Evolutionary conservation across 2,888 invertebrate species (phyloP).

Genomic region (Athalia cordata): DNA sequence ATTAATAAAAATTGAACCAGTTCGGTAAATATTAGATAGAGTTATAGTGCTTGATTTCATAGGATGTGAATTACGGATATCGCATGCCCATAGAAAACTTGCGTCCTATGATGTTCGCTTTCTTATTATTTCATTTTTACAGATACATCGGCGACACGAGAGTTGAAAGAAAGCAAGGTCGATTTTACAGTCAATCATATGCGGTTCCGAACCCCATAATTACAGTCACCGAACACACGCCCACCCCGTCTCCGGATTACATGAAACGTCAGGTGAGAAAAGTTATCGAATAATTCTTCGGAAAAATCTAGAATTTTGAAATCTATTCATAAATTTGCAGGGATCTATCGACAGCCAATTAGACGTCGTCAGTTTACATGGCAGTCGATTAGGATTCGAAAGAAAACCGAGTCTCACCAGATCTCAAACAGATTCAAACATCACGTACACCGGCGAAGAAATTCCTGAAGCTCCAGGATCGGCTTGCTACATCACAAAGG

Average conservation of each 20-base stretch:
- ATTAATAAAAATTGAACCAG: neutral
- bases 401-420: conserved; percentile 85
- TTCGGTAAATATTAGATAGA: conserved; percentile 24
- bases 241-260: conserved; percentile 92
- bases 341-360: conserved; percentile 91
- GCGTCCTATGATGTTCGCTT: conserved; percentile 19
- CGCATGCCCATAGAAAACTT: conserved; percentile 27
- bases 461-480: conserved; percentile 93
- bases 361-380: conserved; percentile 80
- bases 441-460: conserved; percentile 90
- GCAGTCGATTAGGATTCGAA: conserved; percentile 76
- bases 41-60: conserved; percentile 29
- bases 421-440: conserved; percentile 94
- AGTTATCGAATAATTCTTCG: conserved; percentile 1
- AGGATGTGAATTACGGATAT: conserved; percentile 27
- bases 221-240: conserved; percentile 97
- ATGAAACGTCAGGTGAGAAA: conserved; percentile 83
- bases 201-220: conserved; percentile 95
- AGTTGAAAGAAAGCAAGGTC: conserved; percentile 78
- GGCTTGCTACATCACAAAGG: conserved; percentile 92
- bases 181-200: conserved; percentile 75
- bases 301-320: neutral
- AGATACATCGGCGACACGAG: conserved; percentile 85
- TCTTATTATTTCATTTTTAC: conserved; percentile 52
- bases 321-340: conserved; percentile 71